phyloP scores from a whole-genome alignment of 2,113 vertebrate genomes.

The Etia nguti region DNA sequence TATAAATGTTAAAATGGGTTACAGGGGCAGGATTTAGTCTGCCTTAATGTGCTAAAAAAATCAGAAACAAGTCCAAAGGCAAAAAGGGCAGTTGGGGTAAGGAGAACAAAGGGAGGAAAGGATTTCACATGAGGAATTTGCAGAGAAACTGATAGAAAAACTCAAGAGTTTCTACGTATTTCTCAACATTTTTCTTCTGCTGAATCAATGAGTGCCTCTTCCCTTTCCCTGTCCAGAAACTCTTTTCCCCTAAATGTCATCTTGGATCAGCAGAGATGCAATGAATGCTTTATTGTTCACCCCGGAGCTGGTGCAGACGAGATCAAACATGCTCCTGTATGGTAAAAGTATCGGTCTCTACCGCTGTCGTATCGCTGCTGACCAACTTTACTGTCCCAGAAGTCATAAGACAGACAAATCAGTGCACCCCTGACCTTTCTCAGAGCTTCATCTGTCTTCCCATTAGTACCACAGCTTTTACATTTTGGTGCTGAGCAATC shows the following conservation, averaged over 20 bases:
- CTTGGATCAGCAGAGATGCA: neutral
- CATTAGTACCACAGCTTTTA: neutral
- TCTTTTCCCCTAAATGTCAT: slow-evolving; percentile 18
- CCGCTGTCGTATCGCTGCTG: neutral
- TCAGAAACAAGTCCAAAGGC: neutral
- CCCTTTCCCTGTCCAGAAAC: neutral
- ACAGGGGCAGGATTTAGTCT: neutral
- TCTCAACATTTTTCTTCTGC: neutral
- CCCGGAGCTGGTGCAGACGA: neutral
- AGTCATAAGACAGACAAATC: neutral
- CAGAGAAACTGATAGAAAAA: neutral
- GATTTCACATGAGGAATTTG: neutral
- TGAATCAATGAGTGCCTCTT: neutral
- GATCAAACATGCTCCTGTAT: neutral
- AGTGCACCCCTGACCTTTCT: neutral
- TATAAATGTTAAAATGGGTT: neutral
- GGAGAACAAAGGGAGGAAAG: neutral
- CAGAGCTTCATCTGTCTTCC: neutral
- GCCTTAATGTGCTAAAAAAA: neutral
- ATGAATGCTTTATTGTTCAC: neutral
- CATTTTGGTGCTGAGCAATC: neutral
- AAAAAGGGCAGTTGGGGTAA: neutral
- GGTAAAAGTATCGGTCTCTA: neutral
- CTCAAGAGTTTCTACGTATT: neutral
- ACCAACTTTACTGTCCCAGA: neutral